Conservation (phyloP, 2,888 invertebrate species). For the Cryptus armator region DNA sequence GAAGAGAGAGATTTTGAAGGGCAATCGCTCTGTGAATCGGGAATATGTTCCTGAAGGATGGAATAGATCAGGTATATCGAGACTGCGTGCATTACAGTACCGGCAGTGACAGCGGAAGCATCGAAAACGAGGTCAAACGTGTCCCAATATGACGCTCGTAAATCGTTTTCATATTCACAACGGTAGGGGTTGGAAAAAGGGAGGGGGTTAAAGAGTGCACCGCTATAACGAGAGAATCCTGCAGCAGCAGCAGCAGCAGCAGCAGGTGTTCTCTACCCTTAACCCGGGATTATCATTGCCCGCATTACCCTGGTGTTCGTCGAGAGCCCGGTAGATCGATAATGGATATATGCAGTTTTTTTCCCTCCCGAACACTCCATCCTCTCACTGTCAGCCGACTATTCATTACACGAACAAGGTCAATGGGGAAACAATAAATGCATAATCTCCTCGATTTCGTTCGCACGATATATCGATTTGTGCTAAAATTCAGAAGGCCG, state of each 20-base stretch:
- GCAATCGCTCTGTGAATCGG: neutral
- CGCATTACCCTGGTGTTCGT: neutral
- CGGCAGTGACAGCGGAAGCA: conserved; percentile 15
- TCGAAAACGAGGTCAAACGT: conserved; percentile 19
- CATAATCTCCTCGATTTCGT: neutral
- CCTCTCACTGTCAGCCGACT: neutral
- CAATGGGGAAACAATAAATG: conserved; percentile 16
- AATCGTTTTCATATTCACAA: conserved; percentile 28
- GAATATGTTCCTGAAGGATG: conserved; percentile 30
- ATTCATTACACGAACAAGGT: conserved; percentile 20
- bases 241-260: neutral
- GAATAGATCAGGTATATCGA: conserved; percentile 22
- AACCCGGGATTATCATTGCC: conserved; percentile 5
- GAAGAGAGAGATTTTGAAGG: conserved; percentile 1
- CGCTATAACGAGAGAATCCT: neutral
- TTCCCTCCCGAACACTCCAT: neutral
- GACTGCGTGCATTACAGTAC: neutral
- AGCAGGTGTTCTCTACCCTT: conserved; percentile 21
- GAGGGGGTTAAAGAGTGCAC: neutral
- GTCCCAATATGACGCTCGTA: conserved; percentile 52
- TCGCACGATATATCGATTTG: neutral
- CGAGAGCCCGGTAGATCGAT: neutral
- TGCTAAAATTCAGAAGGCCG: neutral
- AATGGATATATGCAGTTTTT: conserved; percentile 9
- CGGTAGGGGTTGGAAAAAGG: neutral